Evolutionary conservation across 2,888 invertebrate genomes (phyloP).

Genomic region (Chrysolina americana): DNA sequence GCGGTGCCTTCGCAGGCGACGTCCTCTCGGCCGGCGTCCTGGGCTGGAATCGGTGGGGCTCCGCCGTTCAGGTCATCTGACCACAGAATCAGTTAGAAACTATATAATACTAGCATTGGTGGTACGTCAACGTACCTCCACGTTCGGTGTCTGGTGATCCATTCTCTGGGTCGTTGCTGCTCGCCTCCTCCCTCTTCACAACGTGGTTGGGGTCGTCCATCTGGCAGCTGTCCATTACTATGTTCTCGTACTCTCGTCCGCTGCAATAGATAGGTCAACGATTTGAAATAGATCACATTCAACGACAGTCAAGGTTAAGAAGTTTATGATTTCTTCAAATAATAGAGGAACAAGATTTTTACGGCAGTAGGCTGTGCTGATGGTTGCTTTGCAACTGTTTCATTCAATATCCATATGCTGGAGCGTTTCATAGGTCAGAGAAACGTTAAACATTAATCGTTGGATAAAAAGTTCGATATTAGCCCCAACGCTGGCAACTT

Average conservation of each 20-base stretch:
- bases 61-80: slow-evolving; percentile 74
- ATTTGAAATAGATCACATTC: neutral
- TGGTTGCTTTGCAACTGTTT: too few species aligned
- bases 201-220: slow-evolving; percentile 86
- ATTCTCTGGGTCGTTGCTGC: slow-evolving; percentile 85
- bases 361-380: too few species aligned
- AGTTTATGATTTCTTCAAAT: too few species aligned
- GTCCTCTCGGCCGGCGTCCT: slow-evolving; percentile 63
- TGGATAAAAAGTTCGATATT: too few species aligned
- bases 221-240: slow-evolving; percentile 95
- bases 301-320: neutral
- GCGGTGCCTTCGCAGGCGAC: slow-evolving; percentile 58
- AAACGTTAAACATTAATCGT: too few species aligned
- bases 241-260: slow-evolving; percentile 89
- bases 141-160: slow-evolving; percentile 90
- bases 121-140: slow-evolving; percentile 73
- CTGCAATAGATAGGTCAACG: slow-evolving; percentile 70
- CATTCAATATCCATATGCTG: too few species aligned
- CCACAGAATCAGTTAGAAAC: slow-evolving; percentile 64
- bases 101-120: slow-evolving; percentile 64
- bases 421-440: too few species aligned
- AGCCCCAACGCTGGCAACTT: too few species aligned
- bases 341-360: too few species aligned
- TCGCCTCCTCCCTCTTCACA: slow-evolving; percentile 87
- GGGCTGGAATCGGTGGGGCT: slow-evolving; percentile 71